Evolutionary conservation across 1,140 invertebrate species (phyloP), one percentile per base, ranked within the genome.

Genomic region (Anagrus nilaparvatae): DNA sequence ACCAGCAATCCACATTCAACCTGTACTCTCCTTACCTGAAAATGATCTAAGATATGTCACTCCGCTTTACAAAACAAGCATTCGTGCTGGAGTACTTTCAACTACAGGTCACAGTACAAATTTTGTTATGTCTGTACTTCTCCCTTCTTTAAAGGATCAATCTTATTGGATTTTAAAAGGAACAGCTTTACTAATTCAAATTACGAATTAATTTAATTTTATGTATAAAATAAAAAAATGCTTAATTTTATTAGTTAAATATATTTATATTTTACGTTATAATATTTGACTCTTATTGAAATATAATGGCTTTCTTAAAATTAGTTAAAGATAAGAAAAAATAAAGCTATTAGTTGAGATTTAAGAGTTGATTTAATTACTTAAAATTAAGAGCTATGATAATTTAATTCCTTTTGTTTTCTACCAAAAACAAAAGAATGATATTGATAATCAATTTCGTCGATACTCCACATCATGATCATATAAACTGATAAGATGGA

Each of bases 21-120:
- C 85, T 6, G 73, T 74, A 29, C 65, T 77, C 44, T 64, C 70
- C 39, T 62, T 79, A 50, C 74, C 73, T 5, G 66, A 71, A 20
- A 63, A 76, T n/a, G 73, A 76, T 51, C 58, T 63, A 5, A 71
- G 82, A 32, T 92, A 92, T 55, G 70, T 79, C 17, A 74, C 77
- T 28, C 87, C 87, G 0, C 59, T 91, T 8, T 92, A 92, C 58
- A 92, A 90, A 69, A 91, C 87, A 2, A 76, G 82, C n/a, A 73
- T 81, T 30, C 66, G 87, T 39, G 86, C 86, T 20, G 87, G 87
- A 30, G 76, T 79, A 2, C 69, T 92, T 5, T 89, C 86, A 17
- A 91, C 87, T 0, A 91, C 86, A 4, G 87, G 88, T 3, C 86
- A 89, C 56, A 90, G 86, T 38, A 90, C 87, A 2, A 92, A 91